These are phyloP conservation scores for Zapornia atra DNA, from an alignment of 2,113 vertebrate genomes.

Conservation along the genomic window DNA sequence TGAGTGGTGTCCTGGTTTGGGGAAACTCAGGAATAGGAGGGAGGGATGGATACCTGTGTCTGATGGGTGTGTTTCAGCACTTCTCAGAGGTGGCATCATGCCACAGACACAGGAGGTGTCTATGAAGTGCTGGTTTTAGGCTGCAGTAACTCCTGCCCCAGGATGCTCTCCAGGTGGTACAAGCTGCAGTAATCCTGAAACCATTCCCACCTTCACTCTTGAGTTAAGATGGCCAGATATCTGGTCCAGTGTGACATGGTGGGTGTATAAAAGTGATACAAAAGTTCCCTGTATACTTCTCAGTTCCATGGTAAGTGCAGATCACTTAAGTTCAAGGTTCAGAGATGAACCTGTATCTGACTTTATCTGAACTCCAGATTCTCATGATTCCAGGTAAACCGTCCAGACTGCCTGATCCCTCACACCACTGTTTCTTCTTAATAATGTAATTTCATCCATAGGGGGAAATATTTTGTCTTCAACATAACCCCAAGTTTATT, in stretches of 20 bases:
- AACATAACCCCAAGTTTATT: background rate
- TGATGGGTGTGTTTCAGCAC: background rate
- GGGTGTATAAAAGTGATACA: background rate
- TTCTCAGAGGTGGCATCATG: background rate
- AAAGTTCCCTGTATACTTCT: background rate
- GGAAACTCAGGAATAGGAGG: background rate
- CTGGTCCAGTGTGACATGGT: background rate
- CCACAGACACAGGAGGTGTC: background rate
- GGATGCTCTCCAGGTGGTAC: background rate
- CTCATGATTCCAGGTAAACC: background rate
- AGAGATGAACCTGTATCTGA: background rate
- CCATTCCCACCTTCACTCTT: background rate
- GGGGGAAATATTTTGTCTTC: background rate
- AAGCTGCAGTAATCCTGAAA: background rate
- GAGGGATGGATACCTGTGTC: background rate
- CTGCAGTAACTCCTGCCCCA: background rate
- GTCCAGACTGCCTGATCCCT: background rate
- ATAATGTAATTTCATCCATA: background rate
- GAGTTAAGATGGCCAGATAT: background rate
- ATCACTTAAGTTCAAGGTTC: background rate
- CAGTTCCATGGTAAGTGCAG: background rate
- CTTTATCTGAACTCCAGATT: background rate
- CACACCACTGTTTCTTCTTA: background rate
- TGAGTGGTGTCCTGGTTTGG: background rate
- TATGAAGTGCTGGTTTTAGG: background rate